Evolutionary conservation across 1,140 invertebrate species (phyloP).

Genomic region (Ctenoplectra terminalis): DNA sequence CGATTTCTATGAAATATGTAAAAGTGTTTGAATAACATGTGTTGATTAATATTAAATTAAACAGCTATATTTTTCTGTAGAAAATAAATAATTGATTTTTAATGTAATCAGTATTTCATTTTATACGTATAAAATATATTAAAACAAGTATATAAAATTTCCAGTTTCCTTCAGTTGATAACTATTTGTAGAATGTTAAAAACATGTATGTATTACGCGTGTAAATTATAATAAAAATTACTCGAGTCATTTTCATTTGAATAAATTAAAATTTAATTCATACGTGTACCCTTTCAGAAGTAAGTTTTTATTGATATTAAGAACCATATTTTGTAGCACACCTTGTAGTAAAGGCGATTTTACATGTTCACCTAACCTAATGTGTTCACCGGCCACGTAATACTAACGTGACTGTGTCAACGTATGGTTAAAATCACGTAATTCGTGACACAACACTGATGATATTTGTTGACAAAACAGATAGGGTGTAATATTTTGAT

Average conservation of each 20-base stretch:
- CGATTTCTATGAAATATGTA: too few species aligned
- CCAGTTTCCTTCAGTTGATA: neutral
- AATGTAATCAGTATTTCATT: neutral
- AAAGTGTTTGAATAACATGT: too few species aligned
- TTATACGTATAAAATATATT: too few species aligned
- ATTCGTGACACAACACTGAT: neutral
- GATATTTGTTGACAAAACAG: conserved; percentile 22
- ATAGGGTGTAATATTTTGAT: neutral
- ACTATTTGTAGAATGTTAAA: neutral
- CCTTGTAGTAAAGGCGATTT: conserved; percentile 8
- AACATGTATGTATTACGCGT: neutral
- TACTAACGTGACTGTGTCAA: conserved; percentile 31
- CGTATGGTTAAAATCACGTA: conserved; percentile 10
- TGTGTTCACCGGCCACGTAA: conserved; percentile 15
- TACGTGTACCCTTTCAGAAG: neutral
- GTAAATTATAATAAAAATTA: neutral
- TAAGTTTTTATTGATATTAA: neutral
- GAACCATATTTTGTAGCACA: neutral
- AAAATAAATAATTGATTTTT: neutral
- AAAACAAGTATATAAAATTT: too few species aligned
- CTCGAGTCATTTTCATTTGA: neutral
- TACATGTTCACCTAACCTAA: conserved; percentile 19
- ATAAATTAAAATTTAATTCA: neutral
- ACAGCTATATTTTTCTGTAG: neutral
- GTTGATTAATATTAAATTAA: neutral